Base-by-base conservation (phyloP, 2,113 vertebrate genomes). In the Polypterus senegalus region DNA sequence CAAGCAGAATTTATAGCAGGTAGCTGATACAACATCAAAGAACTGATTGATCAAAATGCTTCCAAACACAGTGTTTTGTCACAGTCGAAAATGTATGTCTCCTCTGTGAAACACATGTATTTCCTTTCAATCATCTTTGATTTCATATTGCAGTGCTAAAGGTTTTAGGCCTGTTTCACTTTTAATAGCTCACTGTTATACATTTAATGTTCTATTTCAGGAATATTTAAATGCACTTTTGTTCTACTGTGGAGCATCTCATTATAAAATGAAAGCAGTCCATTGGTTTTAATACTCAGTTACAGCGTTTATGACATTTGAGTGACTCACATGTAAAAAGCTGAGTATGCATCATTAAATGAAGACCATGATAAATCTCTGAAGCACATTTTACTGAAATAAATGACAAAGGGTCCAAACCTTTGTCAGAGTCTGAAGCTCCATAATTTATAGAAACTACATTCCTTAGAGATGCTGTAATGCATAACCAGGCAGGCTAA, bases 331-430 rank as follows among this genome's bases (percentile, higher is more conserved):
- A 48, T 67, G 66, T 66, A 65, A 72, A 65, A 59, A 67, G 59
- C 59, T 63, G 60, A 59, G 45, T 56, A 63, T 70, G 71, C 66
- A 61, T 68, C 63, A 70, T 73, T 70, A 70, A 70, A 64, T 62
- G 63, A 49, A 58, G 43, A 54, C 68, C 61, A 60, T 62, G 65
- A 73, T 70, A 68, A 73, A 68, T 70, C 66, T 73, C 57, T 49
- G 57, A 66, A 64, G 55, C 66, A 68, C 60, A 64, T 59, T 54
- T 62, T 59, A 5, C 52, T 56, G 51, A 70, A 64, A 52, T 58
- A 70, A 73, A 73, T 64, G 66, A 68, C 61, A 68, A 65, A 66
- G 45, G 59, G 59, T 65, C 61, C 8, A 63, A 72, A 70, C 68
- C 68, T 66, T 63, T 73, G 59, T 61, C 64, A 64, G 57, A 57